These are phyloP conservation scores for Channallabes apus DNA, from an alignment of 2,797 vertebrate species.

Conservation along the genomic window DNA sequence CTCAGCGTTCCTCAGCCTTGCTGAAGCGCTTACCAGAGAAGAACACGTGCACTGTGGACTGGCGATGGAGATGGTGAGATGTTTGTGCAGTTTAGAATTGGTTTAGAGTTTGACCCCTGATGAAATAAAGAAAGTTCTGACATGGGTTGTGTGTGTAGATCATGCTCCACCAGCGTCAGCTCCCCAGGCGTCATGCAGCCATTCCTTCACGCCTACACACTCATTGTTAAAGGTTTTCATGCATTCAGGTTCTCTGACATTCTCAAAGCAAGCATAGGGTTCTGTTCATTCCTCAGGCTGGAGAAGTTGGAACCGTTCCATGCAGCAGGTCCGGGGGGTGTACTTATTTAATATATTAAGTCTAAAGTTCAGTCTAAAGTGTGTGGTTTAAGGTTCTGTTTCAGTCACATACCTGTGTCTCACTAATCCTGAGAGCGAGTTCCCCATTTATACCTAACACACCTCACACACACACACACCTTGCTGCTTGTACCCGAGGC, in stretches of 20 bases:
- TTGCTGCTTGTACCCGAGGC: background rate
- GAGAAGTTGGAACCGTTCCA: constrained; percentile 63
- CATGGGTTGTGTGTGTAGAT: background rate
- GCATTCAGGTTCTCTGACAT: background rate
- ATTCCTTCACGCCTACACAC: background rate
- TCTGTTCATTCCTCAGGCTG: constrained; percentile 55
- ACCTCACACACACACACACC: background rate
- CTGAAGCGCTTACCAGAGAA: background rate
- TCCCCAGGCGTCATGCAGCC: constrained; percentile 6
- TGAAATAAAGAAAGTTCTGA: constrained; percentile 11
- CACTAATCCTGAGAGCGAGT: background rate
- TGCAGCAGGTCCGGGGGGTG: constrained; percentile 55
- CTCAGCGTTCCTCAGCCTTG: background rate
- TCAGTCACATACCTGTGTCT: constrained; percentile 44
- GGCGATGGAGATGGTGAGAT: background rate
- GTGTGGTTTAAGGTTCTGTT: constrained; percentile 38
- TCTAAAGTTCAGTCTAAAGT: background rate
- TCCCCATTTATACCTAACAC: background rate
- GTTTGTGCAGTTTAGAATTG: background rate
- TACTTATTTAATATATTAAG: background rate
- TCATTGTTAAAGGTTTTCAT: background rate
- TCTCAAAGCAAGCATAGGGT: constrained; percentile 51
- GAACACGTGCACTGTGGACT: background rate
- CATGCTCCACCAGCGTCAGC: background rate
- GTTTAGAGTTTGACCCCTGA: constrained; percentile 7